Evolutionary conservation across 2,888 invertebrate genomes (phyloP).

Genomic region (Plemyria rubiginata): DNA sequence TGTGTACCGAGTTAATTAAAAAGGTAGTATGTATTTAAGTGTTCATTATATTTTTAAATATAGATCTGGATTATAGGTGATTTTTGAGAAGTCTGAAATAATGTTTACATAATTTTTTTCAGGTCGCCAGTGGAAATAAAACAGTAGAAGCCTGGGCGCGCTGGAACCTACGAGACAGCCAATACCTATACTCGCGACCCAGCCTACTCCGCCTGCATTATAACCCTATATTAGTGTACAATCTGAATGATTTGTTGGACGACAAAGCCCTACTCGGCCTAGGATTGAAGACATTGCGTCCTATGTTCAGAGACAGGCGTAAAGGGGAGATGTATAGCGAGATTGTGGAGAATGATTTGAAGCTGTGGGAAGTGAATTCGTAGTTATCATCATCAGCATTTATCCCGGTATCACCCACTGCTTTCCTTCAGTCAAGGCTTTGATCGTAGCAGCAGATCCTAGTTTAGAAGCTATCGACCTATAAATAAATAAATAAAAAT

Average conservation of each 20-base stretch:
- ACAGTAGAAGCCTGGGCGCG: slow-evolving; percentile 91
- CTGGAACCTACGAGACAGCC: slow-evolving; percentile 87
- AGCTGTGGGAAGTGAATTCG: slow-evolving; percentile 89
- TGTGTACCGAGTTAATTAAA: too few relatives aligned
- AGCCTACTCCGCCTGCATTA: slow-evolving; percentile 92
- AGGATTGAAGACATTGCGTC: slow-evolving; percentile 89
- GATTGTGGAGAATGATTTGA: slow-evolving; percentile 93
- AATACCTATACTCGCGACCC: slow-evolving; percentile 91
- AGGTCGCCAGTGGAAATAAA: slow-evolving; percentile 90
- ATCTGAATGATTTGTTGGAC: slow-evolving; percentile 88
- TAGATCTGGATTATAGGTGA: too few relatives aligned
- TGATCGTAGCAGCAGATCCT: too few relatives aligned
- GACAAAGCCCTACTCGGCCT: slow-evolving; percentile 92
- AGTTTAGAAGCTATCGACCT: too few relatives aligned
- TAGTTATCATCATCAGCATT: neutral
- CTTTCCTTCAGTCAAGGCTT: too few relatives aligned
- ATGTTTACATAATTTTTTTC: too few relatives aligned
- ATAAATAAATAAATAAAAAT: too few relatives aligned
- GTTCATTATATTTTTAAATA: too few relatives aligned
- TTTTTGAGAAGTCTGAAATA: too few relatives aligned
- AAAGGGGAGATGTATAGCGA: slow-evolving; percentile 91
- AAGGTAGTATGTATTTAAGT: too few relatives aligned
- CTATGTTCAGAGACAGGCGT: slow-evolving; percentile 88
- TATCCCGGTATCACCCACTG: too few relatives aligned
- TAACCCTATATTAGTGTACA: slow-evolving; percentile 87